Conservation (phyloP, 2,888 invertebrate genomes). For the Synergus gifuensis region DNA sequence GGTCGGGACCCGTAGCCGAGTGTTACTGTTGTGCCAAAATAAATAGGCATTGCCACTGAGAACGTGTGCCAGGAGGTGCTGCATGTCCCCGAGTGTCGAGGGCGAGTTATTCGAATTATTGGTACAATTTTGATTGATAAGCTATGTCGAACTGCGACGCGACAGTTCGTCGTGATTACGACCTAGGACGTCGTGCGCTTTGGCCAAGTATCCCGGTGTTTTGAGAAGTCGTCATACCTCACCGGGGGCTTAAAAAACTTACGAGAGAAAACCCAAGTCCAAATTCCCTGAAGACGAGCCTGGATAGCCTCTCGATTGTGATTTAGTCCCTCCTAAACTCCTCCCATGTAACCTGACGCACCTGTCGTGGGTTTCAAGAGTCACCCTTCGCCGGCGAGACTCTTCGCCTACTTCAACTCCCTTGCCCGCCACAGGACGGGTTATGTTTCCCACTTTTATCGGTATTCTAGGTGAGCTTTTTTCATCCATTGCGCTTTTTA, state of each 20-base stretch:
- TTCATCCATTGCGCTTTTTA: background rate
- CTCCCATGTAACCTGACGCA: conserved; percentile 48
- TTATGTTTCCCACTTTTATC: conserved; percentile 86
- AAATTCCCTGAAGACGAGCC: background rate
- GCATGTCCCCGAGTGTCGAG: background rate
- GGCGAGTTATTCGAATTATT: background rate
- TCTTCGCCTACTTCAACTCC: conserved; percentile 49
- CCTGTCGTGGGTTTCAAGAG: conserved; percentile 58
- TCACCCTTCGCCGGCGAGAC: conserved; percentile 2
- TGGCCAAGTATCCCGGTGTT: conserved; percentile 54
- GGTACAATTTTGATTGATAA: conserved; percentile 29
- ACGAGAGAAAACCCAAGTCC: conserved; percentile 33
- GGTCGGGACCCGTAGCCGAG: conserved; percentile 52
- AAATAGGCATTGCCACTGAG: conserved; percentile 48
- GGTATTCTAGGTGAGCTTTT: conserved; percentile 84
- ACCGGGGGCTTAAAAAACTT: conserved; percentile 40
- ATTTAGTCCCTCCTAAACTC: conserved; percentile 46
- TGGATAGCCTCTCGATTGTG: background rate
- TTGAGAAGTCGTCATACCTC: conserved; percentile 43
- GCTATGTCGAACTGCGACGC: conserved; percentile 57
- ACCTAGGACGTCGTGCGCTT: conserved; percentile 57
- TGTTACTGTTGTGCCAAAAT: conserved; percentile 58
- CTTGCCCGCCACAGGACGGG: conserved; percentile 77
- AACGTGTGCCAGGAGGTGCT: conserved; percentile 2
- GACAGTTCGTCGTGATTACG: conserved; percentile 53